A percentile compares a stretch with the other conserved stretches of the same genome.
phyloP scores from a whole-genome alignment of 1,140 invertebrate genomes.

The Drosophila nigrodunni region DNA sequence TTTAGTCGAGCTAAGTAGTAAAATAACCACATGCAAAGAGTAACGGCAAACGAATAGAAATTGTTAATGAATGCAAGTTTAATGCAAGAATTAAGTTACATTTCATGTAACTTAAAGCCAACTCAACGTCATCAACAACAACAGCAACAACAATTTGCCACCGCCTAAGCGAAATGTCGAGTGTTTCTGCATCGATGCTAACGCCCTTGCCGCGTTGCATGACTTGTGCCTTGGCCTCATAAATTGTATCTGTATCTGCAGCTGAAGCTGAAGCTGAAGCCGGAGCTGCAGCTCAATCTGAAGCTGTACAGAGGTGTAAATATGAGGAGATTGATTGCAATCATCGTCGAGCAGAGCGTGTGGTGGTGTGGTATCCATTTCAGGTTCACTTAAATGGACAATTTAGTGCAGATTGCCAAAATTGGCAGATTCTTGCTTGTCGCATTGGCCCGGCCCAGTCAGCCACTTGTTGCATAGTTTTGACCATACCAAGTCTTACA shows the following conservation, averaged over 20 bases:
- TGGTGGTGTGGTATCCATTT: constrained; percentile 30
- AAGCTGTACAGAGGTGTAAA: constrained; percentile 62
- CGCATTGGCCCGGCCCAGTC: constrained; percentile 48
- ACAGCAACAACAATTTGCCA: constrained; percentile 15
- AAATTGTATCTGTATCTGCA: constrained; percentile 33
- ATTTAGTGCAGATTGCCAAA: constrained; percentile 80
- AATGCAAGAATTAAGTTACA: constrained; percentile 82
- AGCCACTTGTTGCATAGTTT: constrained; percentile 73
- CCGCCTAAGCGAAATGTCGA: constrained; percentile 61
- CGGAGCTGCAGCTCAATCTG: background rate
- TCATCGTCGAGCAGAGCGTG: constrained; percentile 27
- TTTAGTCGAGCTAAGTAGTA: constrained; percentile 20
- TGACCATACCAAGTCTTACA: constrained; percentile 65
- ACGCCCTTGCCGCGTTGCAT: constrained; percentile 66
- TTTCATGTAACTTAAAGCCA: constrained; percentile 68
- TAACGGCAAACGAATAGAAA: constrained; percentile 35
- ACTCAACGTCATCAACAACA: constrained; percentile 45
- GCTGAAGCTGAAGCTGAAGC: background rate
- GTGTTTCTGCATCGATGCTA: constrained; percentile 74
- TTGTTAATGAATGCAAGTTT: constrained; percentile 78
- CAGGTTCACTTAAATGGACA: constrained; percentile 76
- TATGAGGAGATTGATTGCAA: constrained; percentile 73
- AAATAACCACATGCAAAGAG: constrained; percentile 18
- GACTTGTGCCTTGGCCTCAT: constrained; percentile 74
- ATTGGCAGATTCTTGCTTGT: constrained; percentile 68